Percentiles rank a stretch among this genome's conserved stretches.
Evolutionary conservation across 2,113 vertebrate genomes (phyloP).

Genomic region (Cynoglossus semilaevis): DNA sequence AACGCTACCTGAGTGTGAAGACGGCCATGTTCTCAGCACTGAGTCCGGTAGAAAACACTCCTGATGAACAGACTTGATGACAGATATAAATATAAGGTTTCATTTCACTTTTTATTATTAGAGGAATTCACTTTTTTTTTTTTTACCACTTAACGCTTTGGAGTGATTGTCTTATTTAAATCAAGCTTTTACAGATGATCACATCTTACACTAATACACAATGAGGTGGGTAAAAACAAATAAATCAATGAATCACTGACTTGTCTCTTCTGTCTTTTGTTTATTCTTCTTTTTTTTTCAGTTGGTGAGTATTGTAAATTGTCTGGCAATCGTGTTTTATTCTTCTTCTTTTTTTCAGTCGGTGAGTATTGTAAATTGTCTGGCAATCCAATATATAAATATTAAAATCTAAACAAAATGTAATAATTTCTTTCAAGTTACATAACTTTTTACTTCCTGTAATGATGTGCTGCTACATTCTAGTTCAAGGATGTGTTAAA

Average conservation of each 20-base stretch:
- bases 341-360: too few species aligned
- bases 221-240: slow-evolving; percentile 22
- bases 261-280: neutral
- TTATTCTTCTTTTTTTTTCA: slow-evolving; percentile 21
- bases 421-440: too few species aligned
- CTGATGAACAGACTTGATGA: slow-evolving; percentile 4
- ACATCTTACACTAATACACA: slow-evolving; percentile 39
- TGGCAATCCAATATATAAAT: too few species aligned
- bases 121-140: neutral
- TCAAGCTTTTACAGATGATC: slow-evolving; percentile 26
- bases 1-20: slow-evolving; percentile 40
- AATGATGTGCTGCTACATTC: too few species aligned
- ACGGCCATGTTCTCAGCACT: slow-evolving; percentile 1
- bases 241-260: slow-evolving; percentile 23
- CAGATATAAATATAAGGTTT: slow-evolving; percentile 8
- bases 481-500: too few species aligned
- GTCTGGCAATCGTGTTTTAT: too few species aligned
- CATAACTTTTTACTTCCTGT: too few species aligned
- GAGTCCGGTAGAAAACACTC: neutral
- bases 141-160: slow-evolving; percentile 17
- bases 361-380: too few species aligned
- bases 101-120: neutral
- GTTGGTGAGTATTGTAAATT: too few species aligned
- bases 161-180: slow-evolving; percentile 17
- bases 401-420: too few species aligned